phyloP scores from a whole-genome alignment of 2,797 vertebrate species.

The Danio tinwini region DNA sequence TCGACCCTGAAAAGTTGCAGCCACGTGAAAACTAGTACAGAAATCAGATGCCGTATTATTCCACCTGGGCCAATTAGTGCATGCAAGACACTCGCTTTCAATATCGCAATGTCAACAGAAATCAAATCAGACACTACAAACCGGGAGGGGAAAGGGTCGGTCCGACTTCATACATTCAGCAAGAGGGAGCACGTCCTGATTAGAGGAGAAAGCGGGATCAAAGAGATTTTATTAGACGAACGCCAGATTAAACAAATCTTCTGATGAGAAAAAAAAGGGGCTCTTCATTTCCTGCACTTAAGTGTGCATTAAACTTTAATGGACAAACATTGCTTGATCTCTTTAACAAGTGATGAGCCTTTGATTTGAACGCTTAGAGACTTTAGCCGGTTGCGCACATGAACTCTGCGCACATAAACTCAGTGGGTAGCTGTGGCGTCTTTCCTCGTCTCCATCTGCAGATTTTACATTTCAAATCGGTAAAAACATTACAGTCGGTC shows the following conservation, averaged over 20 bases:
- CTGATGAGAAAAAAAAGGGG: conserved; percentile 72
- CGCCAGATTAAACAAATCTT: conserved; percentile 84
- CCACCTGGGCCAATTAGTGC: conserved; percentile 85
- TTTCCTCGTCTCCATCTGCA: background rate
- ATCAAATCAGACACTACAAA: conserved; percentile 70
- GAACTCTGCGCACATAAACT: conserved; percentile 13
- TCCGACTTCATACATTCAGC: conserved; percentile 62
- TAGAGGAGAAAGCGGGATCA: conserved; percentile 78
- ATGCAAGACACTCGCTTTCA: conserved; percentile 77
- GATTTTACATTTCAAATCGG: conserved; percentile 25
- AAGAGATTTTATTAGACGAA: conserved; percentile 77
- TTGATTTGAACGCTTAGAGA: conserved; percentile 75
- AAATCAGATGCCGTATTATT: conserved; percentile 86
- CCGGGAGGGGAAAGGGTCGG: conserved; percentile 69
- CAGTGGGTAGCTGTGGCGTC: background rate
- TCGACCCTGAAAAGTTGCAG: conserved; percentile 77
- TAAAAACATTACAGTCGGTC: background rate
- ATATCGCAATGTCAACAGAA: conserved; percentile 84
- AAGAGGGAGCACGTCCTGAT: conserved; percentile 72
- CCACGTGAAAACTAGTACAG: conserved; percentile 69
- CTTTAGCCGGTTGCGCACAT: background rate
- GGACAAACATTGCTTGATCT: conserved; percentile 81
- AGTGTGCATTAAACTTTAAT: conserved; percentile 81
- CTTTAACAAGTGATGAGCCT: conserved; percentile 78
- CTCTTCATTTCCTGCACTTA: conserved; percentile 80